Evolutionary conservation across 2,888 invertebrate species (phyloP).

Genomic region (Drosophila kanekoi): DNA sequence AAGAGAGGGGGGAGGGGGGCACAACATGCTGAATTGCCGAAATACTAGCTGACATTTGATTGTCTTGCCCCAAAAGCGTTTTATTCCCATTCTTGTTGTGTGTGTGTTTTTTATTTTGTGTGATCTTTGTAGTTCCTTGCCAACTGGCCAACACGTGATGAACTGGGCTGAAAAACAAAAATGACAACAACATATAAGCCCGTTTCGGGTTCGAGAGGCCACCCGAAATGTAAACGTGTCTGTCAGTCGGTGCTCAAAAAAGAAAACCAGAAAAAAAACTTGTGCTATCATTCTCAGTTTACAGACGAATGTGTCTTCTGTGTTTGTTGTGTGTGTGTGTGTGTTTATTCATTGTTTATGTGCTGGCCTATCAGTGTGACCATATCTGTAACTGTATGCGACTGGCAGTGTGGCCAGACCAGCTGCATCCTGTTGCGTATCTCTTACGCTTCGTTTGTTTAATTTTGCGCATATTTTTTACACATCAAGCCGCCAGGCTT

Average conservation of each 20-base stretch:
- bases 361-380: constrained; percentile 34
- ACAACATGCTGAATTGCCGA: constrained; percentile 57
- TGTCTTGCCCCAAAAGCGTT: constrained; percentile 56
- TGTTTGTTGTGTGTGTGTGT: constrained; percentile 40
- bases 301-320: constrained; percentile 55
- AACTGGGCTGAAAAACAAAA: constrained; percentile 38
- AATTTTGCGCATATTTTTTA: constrained; percentile 63
- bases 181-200: constrained; percentile 11
- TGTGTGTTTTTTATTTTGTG: too few species aligned
- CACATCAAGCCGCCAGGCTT: constrained; percentile 6
- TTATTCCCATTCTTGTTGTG: constrained; percentile 29
- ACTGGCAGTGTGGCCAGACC: constrained; percentile 25
- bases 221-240: constrained; percentile 58
- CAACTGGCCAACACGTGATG: constrained; percentile 63
- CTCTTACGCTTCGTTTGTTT: constrained; percentile 79
- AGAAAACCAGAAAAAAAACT: constrained; percentile 25
- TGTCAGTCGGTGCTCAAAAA: constrained; percentile 36
- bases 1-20: neutral
- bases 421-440: constrained; percentile 49
- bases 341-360: constrained; percentile 37
- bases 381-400: constrained; percentile 24
- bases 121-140: too few species aligned
- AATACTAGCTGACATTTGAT: constrained; percentile 72
- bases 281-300: constrained; percentile 61
- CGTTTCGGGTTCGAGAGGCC: constrained; percentile 34